These are phyloP conservation scores for Barnardius zonarius DNA, from an alignment of 2,113 vertebrate species.

Conservation along the genomic window DNA sequence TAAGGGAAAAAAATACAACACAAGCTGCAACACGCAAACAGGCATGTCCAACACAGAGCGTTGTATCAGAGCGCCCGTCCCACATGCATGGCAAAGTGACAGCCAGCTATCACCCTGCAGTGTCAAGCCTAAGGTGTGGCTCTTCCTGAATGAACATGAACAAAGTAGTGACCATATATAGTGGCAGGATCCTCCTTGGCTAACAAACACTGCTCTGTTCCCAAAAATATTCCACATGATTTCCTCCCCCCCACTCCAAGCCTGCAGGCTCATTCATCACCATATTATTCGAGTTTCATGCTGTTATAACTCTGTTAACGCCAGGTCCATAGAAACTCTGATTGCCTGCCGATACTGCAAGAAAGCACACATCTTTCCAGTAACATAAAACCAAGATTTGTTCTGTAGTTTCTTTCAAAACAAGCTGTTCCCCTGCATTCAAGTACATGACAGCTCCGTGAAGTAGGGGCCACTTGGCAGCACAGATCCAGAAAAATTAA, in stretches of 20 bases:
- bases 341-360: background rate
- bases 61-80: background rate
- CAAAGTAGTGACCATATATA: constrained; percentile 1
- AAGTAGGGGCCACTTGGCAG: background rate
- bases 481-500: background rate
- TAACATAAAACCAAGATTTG: background rate
- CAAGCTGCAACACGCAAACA: background rate
- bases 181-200: background rate
- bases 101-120: background rate
- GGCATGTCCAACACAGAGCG: background rate
- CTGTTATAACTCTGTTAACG: constrained; percentile 49
- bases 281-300: background rate
- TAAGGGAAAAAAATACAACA: background rate
- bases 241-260: background rate
- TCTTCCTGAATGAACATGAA: constrained; percentile 14
- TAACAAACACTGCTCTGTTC: background rate
- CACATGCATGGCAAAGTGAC: background rate
- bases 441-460: background rate
- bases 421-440: background rate
- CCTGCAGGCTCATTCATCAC: constrained; percentile 11
- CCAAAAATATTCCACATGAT: background rate
- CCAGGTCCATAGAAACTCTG: background rate
- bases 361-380: constrained; percentile 26
- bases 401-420: constrained; percentile 15
- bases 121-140: constrained; percentile 12